phyloP scores from a whole-genome alignment of 2,113 vertebrate genomes.

The Leucoraja erinaceus region DNA sequence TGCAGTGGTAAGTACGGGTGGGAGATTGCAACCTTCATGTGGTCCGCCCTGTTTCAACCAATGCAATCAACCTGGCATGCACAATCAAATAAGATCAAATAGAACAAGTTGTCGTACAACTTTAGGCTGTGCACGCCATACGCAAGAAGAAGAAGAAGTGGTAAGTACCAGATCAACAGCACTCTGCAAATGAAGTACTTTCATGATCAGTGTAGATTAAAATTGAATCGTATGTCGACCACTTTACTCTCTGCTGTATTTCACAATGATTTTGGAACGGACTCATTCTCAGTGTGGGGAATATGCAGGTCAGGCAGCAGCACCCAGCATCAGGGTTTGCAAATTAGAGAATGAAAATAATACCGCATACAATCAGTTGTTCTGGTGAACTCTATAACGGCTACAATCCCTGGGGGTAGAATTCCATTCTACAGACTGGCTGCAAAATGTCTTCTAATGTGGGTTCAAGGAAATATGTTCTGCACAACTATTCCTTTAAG shows the following conservation, averaged over 20 bases:
- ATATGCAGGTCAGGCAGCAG: conserved; percentile 9
- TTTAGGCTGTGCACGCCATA: too few species aligned
- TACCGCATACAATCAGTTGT: conserved; percentile 14
- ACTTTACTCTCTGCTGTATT: background rate
- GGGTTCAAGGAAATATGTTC: conserved; percentile 14
- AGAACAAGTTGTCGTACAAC: too few species aligned
- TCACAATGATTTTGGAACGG: background rate
- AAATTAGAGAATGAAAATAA: conserved; percentile 35
- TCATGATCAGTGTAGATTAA: background rate
- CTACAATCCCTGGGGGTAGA: background rate
- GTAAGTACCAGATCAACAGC: background rate
- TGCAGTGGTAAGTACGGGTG: background rate
- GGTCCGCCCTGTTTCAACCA: too few species aligned
- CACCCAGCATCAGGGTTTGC: conserved; percentile 13
- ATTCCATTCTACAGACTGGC: background rate
- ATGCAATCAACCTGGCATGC: too few species aligned
- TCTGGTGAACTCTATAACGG: conserved; percentile 12
- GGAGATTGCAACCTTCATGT: too few species aligned
- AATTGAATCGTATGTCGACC: background rate
- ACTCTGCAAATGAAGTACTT: too few species aligned
- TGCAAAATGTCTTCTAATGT: background rate
- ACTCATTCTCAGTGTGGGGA: conserved; percentile 10
- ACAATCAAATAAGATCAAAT: too few species aligned
- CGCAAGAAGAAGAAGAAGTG: too few species aligned
- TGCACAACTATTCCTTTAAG: conserved; percentile 20